phyloP scores from a whole-genome alignment of 2,888 invertebrate species.

The Synergus gifuensis region DNA sequence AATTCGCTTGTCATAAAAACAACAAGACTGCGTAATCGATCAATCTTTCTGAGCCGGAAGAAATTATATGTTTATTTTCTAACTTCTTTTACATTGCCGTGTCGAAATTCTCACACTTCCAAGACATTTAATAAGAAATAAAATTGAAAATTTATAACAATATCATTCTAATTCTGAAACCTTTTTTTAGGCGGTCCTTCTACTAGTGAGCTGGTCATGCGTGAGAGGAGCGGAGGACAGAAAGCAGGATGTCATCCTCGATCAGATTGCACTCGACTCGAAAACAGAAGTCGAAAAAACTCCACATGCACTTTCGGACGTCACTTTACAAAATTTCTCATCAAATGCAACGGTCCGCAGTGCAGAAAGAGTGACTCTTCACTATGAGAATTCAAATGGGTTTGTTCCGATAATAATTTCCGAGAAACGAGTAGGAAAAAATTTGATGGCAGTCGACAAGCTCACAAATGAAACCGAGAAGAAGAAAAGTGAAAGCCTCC shows the following conservation, averaged over 20 bases:
- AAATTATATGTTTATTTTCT: not conserved
- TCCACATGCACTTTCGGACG: conserved; percentile 31
- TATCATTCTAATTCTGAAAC: conserved; percentile 5
- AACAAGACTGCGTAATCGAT: not conserved
- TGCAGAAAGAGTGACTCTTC: conserved; percentile 56
- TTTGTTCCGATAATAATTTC: conserved; percentile 68
- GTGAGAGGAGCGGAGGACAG: conserved; percentile 55
- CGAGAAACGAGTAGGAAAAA: conserved; percentile 49
- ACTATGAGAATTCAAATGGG: conserved; percentile 72
- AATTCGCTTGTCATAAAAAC: not conserved
- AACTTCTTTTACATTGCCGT: not conserved
- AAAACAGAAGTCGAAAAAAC: conserved; percentile 52
- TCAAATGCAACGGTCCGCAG: conserved; percentile 44
- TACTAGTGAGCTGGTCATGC: conserved; percentile 68
- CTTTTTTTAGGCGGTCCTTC: conserved; percentile 66
- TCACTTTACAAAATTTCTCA: conserved; percentile 37
- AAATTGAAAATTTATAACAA: not conserved
- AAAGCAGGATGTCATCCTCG: conserved; percentile 60
- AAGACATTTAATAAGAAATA: no score
- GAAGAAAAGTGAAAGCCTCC: conserved; percentile 41
- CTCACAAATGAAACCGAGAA: conserved; percentile 12
- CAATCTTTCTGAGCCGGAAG: not conserved
- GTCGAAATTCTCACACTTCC: not conserved
- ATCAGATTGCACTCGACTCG: conserved; percentile 71
- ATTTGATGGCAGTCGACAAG: not conserved